These are phyloP conservation scores for Spinus pinus DNA, from an alignment of 2,797 vertebrate genomes.

Conservation along the genomic window DNA sequence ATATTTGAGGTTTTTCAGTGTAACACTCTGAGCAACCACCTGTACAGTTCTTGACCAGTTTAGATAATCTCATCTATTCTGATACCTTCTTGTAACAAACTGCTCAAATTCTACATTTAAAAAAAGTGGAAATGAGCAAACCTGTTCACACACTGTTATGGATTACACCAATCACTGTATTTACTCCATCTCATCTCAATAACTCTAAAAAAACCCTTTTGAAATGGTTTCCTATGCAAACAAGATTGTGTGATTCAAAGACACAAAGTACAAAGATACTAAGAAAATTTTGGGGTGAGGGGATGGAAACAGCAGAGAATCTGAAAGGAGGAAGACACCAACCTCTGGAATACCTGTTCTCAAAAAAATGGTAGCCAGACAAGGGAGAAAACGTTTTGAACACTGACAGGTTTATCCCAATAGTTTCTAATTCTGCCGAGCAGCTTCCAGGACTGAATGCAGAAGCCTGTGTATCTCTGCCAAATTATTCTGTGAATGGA, in stretches of 20 bases:
- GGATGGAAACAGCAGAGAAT: background rate
- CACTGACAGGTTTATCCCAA: background rate
- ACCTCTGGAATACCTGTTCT: background rate
- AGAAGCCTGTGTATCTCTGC: background rate
- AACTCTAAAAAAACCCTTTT: background rate
- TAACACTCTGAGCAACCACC: background rate
- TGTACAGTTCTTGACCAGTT: background rate
- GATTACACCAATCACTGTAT: background rate
- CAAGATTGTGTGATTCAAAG: background rate
- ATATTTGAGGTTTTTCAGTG: background rate
- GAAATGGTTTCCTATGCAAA: background rate
- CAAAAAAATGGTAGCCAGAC: background rate
- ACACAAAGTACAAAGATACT: background rate
- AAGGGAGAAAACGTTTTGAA: background rate
- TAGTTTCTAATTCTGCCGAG: background rate
- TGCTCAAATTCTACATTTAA: background rate
- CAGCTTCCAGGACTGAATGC: background rate
- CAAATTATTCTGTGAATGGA: background rate
- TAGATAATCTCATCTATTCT: background rate
- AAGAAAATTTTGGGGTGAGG: rapidly evolving
- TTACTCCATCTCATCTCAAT: background rate
- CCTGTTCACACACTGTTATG: rapidly evolving
- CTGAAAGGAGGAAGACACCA: background rate
- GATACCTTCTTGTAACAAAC: background rate
- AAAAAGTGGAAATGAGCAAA: background rate